Conservation (phyloP, 2,113 vertebrate species). For the Puma concolor region DNA sequence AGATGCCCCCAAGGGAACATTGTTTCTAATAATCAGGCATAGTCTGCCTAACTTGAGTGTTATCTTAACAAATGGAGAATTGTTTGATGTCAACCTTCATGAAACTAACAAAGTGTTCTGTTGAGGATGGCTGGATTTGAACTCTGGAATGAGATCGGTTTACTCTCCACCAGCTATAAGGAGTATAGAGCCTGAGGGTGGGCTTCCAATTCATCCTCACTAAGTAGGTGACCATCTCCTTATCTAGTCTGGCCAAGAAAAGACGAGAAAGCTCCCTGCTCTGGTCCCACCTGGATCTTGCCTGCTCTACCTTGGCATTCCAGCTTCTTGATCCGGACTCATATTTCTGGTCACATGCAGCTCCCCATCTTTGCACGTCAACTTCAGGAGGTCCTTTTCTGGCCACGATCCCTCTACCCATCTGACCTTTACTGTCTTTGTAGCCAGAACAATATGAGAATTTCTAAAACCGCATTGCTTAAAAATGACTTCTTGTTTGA, state of each 20-base stretch:
- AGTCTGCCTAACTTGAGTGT: background rate
- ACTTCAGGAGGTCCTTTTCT: background rate
- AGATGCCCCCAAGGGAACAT: background rate
- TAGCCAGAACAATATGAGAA: background rate
- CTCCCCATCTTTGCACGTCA: background rate
- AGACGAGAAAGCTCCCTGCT: background rate
- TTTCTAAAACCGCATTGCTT: background rate
- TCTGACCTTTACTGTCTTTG: background rate
- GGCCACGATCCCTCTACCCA: background rate
- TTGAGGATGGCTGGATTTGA: background rate
- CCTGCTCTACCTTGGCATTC: background rate
- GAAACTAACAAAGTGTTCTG: background rate
- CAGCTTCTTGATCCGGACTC: background rate
- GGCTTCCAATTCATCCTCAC: rapidly evolving
- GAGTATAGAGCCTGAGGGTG: background rate
- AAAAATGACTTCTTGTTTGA: background rate
- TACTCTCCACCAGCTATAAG: background rate
- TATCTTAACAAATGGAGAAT: background rate
- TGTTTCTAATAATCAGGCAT: background rate
- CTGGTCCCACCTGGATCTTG: background rate
- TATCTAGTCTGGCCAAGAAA: background rate
- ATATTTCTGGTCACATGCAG: rapidly evolving
- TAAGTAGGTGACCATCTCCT: background rate
- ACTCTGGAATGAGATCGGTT: background rate
- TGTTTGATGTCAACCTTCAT: background rate